Evolutionary conservation across 2,113 vertebrate species (phyloP), one percentile per base, ranked within the genome.

Genomic region (Lanius ludovicianus): DNA sequence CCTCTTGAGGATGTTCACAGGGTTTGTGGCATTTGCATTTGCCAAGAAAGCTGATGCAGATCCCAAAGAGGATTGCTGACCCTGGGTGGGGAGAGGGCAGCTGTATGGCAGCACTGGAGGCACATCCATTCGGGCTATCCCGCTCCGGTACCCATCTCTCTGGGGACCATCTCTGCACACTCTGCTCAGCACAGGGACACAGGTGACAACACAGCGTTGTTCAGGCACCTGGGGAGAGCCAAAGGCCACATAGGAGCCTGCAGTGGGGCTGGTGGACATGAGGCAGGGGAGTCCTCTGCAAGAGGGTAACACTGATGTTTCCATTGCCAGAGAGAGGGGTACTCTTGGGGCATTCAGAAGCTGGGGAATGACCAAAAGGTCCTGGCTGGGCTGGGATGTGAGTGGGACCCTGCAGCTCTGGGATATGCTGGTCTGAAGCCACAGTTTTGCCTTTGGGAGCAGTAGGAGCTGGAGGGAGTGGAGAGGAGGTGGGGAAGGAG

Each of bases 81-180:
- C 35, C 52, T 30, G 52, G 35, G 4, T 7, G 13, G 23, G 50
- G 33, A 73, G 15, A 50, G 7, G 8, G 31, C 10, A 67, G 21
- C 74, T 78, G 46, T 12, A 1, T 0, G 4, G n/a, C 21, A 46
- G 42, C 41, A 12, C 39, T 67, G 53, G 30, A 39, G 87, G 44
- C 44, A 57, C 17, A 28, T 25, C 4, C 8, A 10, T 30, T 33
- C 1, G 1, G 42, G 37, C 30, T 71, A 4, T 33, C 70, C 62
- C 0, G 0, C 14, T 44, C n/a, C 64, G 28, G 59, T 14, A 44
- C 11, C 9, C 24, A 6, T n/a, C 47, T 28, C 42, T 31, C n/a
- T 49, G 33, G 52, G 44, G 25, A 75, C 12, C 33, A 67, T 39
- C 27, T 44, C 60, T 73, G 76, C 71, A 35, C 35, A 21, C 6